Percentiles rank a stretch among this genome's conserved stretches.
These are phyloP conservation scores for Zaprionus inermis DNA, from an alignment of 1,140 invertebrate species.

Conservation along the genomic window DNA sequence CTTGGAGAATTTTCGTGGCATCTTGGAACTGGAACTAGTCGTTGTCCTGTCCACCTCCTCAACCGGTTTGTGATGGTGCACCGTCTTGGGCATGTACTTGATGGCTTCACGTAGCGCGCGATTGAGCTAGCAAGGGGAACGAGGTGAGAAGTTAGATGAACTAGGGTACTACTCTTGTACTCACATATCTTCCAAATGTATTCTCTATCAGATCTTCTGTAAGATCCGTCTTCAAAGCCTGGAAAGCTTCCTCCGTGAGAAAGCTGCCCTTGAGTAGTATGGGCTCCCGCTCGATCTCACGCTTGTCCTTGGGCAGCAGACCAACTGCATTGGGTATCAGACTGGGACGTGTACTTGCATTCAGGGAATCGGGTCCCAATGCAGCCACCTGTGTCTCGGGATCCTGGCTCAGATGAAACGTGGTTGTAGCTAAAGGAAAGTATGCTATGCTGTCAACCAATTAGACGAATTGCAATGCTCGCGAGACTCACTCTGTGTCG, in stretches of 20 bases:
- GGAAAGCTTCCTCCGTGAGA: conserved; percentile 78
- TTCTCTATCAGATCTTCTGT: conserved; percentile 80
- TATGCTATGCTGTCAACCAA: not conserved
- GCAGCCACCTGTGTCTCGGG: conserved; percentile 83
- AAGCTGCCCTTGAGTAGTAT: conserved; percentile 78
- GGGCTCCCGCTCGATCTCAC: conserved; percentile 60
- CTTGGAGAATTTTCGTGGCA: conserved; percentile 87
- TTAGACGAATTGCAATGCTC: not conserved
- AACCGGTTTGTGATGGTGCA: conserved; percentile 31
- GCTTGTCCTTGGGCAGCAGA: conserved; percentile 72
- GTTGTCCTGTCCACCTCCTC: conserved; percentile 54
- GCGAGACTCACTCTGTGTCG: conserved; percentile 52
- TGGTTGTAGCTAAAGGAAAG: conserved; percentile 60
- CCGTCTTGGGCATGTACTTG: conserved; percentile 69
- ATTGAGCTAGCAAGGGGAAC: conserved; percentile 54
- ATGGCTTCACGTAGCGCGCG: conserved; percentile 74
- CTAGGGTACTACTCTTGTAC: not conserved
- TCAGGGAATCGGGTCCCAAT: conserved; percentile 78
- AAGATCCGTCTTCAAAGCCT: conserved; percentile 74
- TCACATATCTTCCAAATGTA: conserved; percentile 81
- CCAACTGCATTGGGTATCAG: conserved; percentile 73
- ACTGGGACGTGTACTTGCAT: conserved; percentile 80
- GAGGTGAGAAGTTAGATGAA: not conserved
- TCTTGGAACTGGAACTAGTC: conserved; percentile 62
- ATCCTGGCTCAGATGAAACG: conserved; percentile 80